A percentile compares a stretch with the other conserved stretches of the same genome.
Conservation (phyloP, 2,797 vertebrate genomes). For the Fistularia tabacaria region DNA sequence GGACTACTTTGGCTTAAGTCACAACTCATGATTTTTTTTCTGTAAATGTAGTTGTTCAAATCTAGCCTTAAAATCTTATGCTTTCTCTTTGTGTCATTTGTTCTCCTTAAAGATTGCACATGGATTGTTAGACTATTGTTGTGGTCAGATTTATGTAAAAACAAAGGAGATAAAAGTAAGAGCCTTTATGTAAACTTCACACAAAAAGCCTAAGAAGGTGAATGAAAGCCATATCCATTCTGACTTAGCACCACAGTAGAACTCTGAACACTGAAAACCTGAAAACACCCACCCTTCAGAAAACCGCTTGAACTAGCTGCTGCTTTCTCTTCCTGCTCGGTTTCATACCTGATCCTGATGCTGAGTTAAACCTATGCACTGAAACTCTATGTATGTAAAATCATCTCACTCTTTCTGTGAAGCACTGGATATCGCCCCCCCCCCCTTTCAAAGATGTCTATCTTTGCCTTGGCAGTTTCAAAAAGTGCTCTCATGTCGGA, state of each 20-base stretch:
- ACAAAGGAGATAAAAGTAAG: not conserved
- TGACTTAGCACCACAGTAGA: not conserved
- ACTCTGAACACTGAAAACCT: not conserved
- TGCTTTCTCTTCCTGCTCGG: constrained; percentile 24
- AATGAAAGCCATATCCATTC: constrained; percentile 39
- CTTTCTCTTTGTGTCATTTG: not conserved
- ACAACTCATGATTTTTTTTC: not conserved
- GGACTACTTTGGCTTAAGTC: not conserved
- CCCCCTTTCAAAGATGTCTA: constrained; percentile 23
- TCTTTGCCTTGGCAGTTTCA: constrained; percentile 9
- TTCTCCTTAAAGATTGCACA: not conserved
- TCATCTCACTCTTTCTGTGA: constrained; percentile 42
- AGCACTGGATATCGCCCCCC: constrained; percentile 16
- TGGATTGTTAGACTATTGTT: no score
- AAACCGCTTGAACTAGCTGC: constrained; percentile 17
- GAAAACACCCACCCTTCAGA: not conserved
- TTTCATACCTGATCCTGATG: constrained; percentile 62
- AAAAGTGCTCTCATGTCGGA: constrained; percentile 5
- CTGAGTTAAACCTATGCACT: constrained; percentile 78
- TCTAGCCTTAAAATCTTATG: constrained; percentile 21
- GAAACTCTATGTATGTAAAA: constrained; percentile 44
- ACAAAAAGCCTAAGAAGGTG: constrained; percentile 14
- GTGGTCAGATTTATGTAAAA: not conserved
- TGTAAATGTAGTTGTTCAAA: not conserved
- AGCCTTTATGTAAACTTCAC: not conserved